Percentiles rank a stretch among this genome's conserved stretches.
Evolutionary conservation across 2,888 invertebrate species (phyloP).

Genomic region (Xestia c-nigrum): DNA sequence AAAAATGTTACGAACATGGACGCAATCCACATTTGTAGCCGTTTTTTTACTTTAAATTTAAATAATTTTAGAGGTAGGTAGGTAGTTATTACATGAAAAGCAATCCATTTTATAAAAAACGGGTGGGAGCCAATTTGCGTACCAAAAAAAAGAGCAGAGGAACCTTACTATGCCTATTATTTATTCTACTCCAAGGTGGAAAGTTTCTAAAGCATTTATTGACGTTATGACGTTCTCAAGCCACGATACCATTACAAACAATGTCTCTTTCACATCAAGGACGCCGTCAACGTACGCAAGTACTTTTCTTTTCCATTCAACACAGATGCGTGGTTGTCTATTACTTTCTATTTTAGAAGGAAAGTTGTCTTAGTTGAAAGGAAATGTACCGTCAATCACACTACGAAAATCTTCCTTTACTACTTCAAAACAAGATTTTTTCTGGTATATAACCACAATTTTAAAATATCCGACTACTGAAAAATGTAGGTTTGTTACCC

Average conservation of each 20-base stretch:
- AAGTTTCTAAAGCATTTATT: conserved; percentile 56
- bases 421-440: background rate
- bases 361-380: background rate
- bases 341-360: conserved; percentile 14
- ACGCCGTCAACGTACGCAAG: conserved; percentile 31
- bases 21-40: too few relatives aligned
- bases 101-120: background rate
- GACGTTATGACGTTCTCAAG: conserved; percentile 51
- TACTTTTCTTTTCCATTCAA: conserved; percentile 36
- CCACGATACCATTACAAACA: conserved; percentile 53
- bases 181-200: conserved; percentile 19
- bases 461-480: too few relatives aligned
- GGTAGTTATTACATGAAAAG: background rate
- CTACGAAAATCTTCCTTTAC: background rate
- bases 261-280: conserved; percentile 60
- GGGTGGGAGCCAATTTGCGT: background rate
- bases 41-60: background rate
- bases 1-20: background rate
- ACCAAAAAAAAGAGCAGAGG: background rate
- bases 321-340: conserved; percentile 17
- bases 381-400: background rate
- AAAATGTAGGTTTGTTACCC: too few relatives aligned
- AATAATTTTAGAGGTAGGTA: background rate
- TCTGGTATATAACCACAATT: too few relatives aligned
- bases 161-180: background rate